Evolutionary conservation across 2,888 invertebrate species (phyloP).

Genomic region (Incurvaria masculella): DNA sequence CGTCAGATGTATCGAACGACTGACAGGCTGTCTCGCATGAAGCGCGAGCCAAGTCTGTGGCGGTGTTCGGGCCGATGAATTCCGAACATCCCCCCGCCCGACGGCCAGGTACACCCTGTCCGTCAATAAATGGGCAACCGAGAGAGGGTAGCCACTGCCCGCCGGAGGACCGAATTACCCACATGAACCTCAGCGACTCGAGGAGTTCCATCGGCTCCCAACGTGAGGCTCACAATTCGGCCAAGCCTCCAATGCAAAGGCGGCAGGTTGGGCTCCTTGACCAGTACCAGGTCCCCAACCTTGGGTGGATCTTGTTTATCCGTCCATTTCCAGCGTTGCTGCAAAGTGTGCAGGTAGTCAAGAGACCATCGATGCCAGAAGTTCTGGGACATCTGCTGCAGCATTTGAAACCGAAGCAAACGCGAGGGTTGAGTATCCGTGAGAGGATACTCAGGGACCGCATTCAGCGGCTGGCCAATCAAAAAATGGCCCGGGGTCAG

Average conservation of each 20-base stretch:
- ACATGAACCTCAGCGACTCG: neutral
- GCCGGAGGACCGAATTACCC: neutral
- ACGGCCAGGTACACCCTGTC: too few species aligned
- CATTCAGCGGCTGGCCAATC: conserved; percentile 1
- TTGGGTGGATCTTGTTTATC: conserved; percentile 5
- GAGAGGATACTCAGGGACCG: conserved; percentile 12
- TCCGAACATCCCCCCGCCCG: too few species aligned
- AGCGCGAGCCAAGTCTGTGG: too few species aligned
- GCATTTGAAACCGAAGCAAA: conserved; percentile 15
- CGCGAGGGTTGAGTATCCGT: conserved; percentile 11
- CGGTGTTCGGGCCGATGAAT: too few species aligned
- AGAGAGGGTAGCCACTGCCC: neutral
- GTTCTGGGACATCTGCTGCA: conserved; percentile 13
- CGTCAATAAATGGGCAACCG: neutral
- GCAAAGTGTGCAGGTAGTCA: conserved; percentile 16
- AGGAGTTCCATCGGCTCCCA: neutral
- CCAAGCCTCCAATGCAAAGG: conserved; percentile 16
- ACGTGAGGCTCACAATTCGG: neutral
- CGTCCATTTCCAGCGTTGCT: conserved; percentile 17
- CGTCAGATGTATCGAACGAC: too few species aligned
- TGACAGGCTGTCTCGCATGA: too few species aligned
- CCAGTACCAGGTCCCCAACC: conserved; percentile 14
- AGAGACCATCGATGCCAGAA: conserved; percentile 15
- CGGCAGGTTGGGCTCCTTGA: conserved; percentile 14
- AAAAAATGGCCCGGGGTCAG: conserved; percentile 3